Conservation (phyloP, 2,888 invertebrate genomes). For the Glomeris marginata region DNA sequence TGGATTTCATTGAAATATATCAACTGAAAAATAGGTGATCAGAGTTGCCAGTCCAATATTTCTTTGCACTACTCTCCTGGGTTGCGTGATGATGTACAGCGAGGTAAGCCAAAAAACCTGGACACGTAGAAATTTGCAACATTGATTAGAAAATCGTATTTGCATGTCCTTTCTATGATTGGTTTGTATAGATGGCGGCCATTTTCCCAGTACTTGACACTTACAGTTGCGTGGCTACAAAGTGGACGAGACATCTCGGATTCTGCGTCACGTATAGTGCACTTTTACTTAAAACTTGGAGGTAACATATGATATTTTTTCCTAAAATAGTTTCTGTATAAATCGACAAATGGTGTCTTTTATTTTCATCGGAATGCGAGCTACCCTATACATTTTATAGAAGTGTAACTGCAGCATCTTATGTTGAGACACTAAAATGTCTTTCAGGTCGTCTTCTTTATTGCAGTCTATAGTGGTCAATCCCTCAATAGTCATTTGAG, state of each 20-base stretch:
- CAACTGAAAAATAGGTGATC: conserved; percentile 61
- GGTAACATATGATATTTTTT: conserved; percentile 38
- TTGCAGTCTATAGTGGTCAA: no score
- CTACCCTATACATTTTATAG: no score
- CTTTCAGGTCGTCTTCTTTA: no score
- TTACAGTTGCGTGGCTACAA: conserved; percentile 72
- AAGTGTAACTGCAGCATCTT: no score
- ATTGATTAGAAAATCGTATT: conserved; percentile 15
- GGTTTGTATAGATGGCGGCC: conserved; percentile 66
- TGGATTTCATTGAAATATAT: no score
- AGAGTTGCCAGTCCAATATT: conserved; percentile 88
- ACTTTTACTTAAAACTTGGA: conserved; percentile 85
- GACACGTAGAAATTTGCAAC: conserved; percentile 1
- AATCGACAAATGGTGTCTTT: no score
- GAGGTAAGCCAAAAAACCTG: conserved; percentile 46
- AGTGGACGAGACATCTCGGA: conserved; percentile 85
- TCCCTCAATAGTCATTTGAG: no score
- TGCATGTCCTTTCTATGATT: not conserved
- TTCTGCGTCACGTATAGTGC: conserved; percentile 88
- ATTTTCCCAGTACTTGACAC: conserved; percentile 75
- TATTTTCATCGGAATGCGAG: no score
- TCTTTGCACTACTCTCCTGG: conserved; percentile 71
- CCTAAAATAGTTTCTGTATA: not conserved
- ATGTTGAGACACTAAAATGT: no score
- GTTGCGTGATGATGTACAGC: conserved; percentile 82